Evolutionary conservation across 23 tunicate species (phyloP), one percentile per base, ranked within the genome.

Genomic region (Diplosoma virens): DNA sequence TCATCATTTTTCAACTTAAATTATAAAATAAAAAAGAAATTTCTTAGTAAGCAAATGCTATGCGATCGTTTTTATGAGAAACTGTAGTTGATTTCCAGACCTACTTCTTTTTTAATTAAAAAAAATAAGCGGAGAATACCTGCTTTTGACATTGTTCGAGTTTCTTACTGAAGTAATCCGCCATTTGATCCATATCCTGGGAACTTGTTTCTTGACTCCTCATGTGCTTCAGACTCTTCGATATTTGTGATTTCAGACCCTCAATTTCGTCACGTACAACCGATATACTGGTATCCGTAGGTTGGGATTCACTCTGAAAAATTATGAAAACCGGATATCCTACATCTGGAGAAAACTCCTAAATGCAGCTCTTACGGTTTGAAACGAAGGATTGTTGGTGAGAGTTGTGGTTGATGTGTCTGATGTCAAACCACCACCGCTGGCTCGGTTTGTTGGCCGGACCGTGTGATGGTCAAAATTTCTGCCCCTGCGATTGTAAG

Each of bases 391-490:
- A 32, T 86, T 90, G 74, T 84, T 84, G 34, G 90, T 84, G 66
- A 90, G 90, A 14, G 97, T 84, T 46, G 79, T 61, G 22, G 87
- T 86, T 4, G 97, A 90, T 1, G 89, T 71, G 33, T 82, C 87
- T 29, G 97, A 79, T 41, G 79, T 59, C 0, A 68, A 5, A 3
- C 59, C 71, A 26, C 27, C 76, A n/a, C 59, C 71, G 3, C 21
- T 74, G 21, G 99, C 99, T 23, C 99, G 77, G 82, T 95, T 95
- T 4, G 93, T 95, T 0, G 96, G 99, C 28, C 99, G 64, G n/a
- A 95, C 63, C 11, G 94, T 86, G 1, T 80, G 70, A 18, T 69
- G 35, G 78, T 78, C 64, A 59, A 37, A 77, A 29, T 46, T 76
- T 1, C 33, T 32, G 0, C 68, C 84, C 1, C 63, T 22, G 0